Evolutionary conservation across 1,140 invertebrate species (phyloP).

Genomic region (Aphidius ervi): DNA sequence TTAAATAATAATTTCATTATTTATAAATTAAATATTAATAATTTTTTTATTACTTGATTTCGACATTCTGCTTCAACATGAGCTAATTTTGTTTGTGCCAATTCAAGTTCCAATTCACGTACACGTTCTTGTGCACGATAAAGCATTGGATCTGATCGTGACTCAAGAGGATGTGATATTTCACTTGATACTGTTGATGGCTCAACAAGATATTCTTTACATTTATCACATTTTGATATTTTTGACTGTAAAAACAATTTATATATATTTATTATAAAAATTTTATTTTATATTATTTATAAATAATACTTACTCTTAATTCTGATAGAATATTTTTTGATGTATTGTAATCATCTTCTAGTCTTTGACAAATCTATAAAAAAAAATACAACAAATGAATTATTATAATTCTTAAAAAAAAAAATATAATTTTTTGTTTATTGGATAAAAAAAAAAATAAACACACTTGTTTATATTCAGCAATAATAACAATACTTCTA

Average conservation of each 20-base stretch:
- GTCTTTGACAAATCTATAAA: conserved; percentile 76
- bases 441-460: no score
- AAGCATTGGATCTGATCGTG: conserved; percentile 43
- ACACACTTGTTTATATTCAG: conserved; percentile 82
- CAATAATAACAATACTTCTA: conserved; percentile 72
- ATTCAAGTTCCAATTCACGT: conserved; percentile 87
- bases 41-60: conserved; percentile 70
- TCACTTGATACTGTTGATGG: conserved; percentile 35
- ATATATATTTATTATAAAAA: background rate
- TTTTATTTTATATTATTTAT: background rate
- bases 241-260: conserved; percentile 48
- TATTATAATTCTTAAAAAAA: background rate
- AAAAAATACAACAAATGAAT: conserved; percentile 14
- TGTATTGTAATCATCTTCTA: conserved; percentile 78
- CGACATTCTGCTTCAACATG: conserved; percentile 95
- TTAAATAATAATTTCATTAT: conserved; percentile 9
- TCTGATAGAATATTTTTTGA: conserved; percentile 58
- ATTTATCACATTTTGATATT: conserved; percentile 58
- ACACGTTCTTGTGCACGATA: conserved; percentile 64
- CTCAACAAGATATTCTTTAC: conserved; percentile 44
- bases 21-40: conserved; percentile 11
- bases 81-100: conserved; percentile 94
- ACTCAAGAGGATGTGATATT: conserved; percentile 37
- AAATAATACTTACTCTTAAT: conserved; percentile 54
- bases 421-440: background rate